Conservation (phyloP, 53 echinoderm and acorn worm species). For the Patiria pectinifera region DNA sequence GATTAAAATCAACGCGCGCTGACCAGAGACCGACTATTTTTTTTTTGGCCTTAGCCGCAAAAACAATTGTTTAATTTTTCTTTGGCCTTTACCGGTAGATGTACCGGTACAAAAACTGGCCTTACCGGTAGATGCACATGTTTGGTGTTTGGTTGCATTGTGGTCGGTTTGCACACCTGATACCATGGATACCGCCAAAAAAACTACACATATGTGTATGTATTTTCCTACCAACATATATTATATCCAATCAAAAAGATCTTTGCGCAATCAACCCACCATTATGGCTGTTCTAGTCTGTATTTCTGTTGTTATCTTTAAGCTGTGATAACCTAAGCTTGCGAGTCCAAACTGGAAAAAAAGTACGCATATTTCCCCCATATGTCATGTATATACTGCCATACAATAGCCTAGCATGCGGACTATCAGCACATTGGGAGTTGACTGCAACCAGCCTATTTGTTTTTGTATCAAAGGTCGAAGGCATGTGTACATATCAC, state of each 20-base stretch:
- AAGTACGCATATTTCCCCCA: not conserved
- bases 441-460: not conserved
- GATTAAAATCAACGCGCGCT: no score
- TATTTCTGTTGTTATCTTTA: not conserved
- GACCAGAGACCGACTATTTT: no score
- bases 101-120: no score
- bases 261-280: not conserved
- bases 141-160: not conserved
- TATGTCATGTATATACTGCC: not conserved
- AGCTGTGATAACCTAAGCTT: not conserved
- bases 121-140: not conserved
- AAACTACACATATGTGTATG: no score
- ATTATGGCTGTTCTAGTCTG: not conserved
- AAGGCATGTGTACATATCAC: not conserved
- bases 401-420: not conserved
- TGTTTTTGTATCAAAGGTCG: slow-evolving; percentile 24
- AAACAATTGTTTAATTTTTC: no score
- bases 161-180: no score
- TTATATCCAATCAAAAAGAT: not conserved
- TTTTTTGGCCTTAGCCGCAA: no score
- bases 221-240: no score
- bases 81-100: no score
- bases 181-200: no score
- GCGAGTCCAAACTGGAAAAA: no score
- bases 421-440: not conserved